phyloP scores from a whole-genome alignment of 2,113 vertebrate species.

The Taurulus bubalis region DNA sequence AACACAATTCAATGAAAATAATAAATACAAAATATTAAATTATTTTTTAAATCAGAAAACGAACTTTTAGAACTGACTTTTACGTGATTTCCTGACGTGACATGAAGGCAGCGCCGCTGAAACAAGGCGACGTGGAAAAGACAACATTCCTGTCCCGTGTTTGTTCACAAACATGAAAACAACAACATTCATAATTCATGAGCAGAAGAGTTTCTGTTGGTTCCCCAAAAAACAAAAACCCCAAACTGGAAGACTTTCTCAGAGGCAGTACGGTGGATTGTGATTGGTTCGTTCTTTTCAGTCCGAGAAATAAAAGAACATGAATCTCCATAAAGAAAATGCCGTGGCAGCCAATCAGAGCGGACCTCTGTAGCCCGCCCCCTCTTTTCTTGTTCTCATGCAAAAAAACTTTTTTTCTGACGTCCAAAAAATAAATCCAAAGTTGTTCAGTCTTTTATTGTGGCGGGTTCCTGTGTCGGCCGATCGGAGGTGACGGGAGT shows the following conservation, averaged over 20 bases:
- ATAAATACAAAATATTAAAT: no score
- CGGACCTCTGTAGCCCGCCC: background rate
- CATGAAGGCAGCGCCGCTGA: background rate
- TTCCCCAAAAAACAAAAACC: background rate
- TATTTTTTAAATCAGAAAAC: no score
- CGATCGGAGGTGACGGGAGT: constrained; percentile 33
- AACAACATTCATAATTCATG: background rate
- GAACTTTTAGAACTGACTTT: no score
- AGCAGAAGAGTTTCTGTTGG: background rate
- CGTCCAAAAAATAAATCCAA: background rate
- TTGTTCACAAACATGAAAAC: background rate
- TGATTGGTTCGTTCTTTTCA: constrained; percentile 54
- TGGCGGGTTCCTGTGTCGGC: constrained; percentile 11
- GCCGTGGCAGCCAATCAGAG: constrained; percentile 7
- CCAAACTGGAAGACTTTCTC: constrained; percentile 81
- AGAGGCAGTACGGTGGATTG: constrained; percentile 61
- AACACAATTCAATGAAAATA: no score
- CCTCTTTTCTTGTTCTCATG: background rate
- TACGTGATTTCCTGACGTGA: background rate
- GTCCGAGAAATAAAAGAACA: background rate
- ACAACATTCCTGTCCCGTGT: constrained; percentile 24
- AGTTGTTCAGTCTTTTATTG: background rate
- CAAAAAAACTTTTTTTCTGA: background rate
- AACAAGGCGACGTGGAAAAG: constrained; percentile 5
- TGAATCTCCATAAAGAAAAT: background rate